A percentile compares a stretch with the other conserved stretches of the same genome.
Conservation (phyloP, 2,113 vertebrate genomes). For the Amphiprion percula region DNA sequence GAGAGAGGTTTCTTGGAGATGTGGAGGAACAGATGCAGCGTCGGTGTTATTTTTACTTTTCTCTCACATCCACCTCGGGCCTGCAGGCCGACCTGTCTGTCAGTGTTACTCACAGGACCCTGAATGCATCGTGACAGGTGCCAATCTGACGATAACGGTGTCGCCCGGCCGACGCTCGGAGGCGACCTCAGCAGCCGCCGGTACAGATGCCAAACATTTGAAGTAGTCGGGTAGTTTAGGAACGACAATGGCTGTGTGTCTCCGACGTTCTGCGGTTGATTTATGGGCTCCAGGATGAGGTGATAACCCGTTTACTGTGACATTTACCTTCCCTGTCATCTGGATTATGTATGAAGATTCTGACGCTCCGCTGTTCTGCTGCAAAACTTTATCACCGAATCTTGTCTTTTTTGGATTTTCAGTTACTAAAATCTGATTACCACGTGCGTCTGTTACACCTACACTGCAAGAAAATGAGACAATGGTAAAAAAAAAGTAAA, state of each 20-base stretch:
- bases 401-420: too few relatives aligned
- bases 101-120: slow-evolving; percentile 72
- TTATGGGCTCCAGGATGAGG: slow-evolving; percentile 65
- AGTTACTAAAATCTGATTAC: too few relatives aligned
- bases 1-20: too few relatives aligned
- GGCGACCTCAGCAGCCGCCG: slow-evolving; percentile 58
- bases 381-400: too few relatives aligned
- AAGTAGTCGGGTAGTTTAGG: slow-evolving; percentile 41
- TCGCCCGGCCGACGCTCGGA: slow-evolving; percentile 44
- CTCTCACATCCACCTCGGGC: slow-evolving; percentile 53
- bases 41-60: slow-evolving; percentile 59
- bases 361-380: slow-evolving; percentile 11
- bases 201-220: slow-evolving; percentile 66
- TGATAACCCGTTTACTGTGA: slow-evolving; percentile 60
- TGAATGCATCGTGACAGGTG: slow-evolving; percentile 78
- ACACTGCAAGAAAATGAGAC: too few relatives aligned
- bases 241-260: slow-evolving; percentile 63
- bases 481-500: too few relatives aligned
- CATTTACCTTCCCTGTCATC: slow-evolving; percentile 69
- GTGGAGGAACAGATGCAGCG: neutral
- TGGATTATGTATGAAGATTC: slow-evolving; percentile 47
- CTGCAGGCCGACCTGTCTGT: slow-evolving; percentile 71
- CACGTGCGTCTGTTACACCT: too few relatives aligned
- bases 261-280: slow-evolving; percentile 55
- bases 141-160: slow-evolving; percentile 76